Percentiles rank a stretch among this genome's conserved stretches.
Conservation (phyloP, 2,113 vertebrate species). For the Sinocyclocheilus grahami region DNA sequence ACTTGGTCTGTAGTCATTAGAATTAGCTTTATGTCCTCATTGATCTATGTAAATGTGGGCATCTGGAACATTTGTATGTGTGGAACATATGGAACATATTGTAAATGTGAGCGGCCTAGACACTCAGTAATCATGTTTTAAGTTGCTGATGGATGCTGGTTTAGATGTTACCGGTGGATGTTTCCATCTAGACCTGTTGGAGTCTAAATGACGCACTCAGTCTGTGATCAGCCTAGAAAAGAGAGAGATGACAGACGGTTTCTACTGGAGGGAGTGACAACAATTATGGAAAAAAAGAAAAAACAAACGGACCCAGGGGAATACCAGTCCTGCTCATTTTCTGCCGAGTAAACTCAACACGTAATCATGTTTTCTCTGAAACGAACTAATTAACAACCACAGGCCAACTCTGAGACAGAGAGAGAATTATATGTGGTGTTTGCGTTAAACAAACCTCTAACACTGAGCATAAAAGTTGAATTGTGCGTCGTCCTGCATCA, state of each 20-base stretch:
- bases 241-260: constrained; percentile 3
- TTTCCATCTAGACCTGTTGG: not conserved
- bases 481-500: no score
- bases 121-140: not conserved
- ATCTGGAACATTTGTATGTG: not conserved
- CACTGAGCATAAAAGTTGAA: no score
- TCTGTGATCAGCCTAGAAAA: not conserved
- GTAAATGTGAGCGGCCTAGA: not conserved
- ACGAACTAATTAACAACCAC: constrained; percentile 68
- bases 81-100: no score
- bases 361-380: constrained; percentile 74
- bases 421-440: constrained; percentile 58
- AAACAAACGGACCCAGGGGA: constrained; percentile 13
- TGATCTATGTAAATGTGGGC: not conserved
- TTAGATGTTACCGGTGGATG: not conserved
- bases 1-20: not conserved
- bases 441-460: not conserved
- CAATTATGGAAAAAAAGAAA: not conserved
- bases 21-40: not conserved
- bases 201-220: not conserved
- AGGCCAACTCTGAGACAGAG: constrained; percentile 63
- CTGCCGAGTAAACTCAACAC: constrained; percentile 55
- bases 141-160: constrained; percentile 3
- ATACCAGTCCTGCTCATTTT: constrained; percentile 11
- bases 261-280: constrained; percentile 4